Evolutionary conservation across 2,888 invertebrate species (phyloP).

Genomic region (Cataglyphis albicans): DNA sequence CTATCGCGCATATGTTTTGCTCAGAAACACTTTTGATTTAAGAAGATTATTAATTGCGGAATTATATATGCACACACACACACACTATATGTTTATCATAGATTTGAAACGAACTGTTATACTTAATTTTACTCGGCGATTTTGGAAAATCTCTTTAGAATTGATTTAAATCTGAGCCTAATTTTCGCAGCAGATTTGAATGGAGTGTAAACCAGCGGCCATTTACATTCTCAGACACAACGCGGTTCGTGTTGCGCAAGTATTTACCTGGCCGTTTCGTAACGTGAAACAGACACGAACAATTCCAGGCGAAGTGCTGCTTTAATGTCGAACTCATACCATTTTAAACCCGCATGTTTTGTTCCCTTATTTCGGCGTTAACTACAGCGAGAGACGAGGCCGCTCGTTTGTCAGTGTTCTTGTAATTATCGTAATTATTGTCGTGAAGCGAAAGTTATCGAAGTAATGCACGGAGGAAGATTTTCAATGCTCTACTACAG

Average conservation of each 20-base stretch:
- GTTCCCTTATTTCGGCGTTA: slow-evolving; percentile 67
- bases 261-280: slow-evolving; percentile 74
- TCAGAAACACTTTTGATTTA: not conserved
- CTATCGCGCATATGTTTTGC: not conserved
- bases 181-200: slow-evolving; percentile 48
- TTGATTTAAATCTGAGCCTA: slow-evolving; percentile 59
- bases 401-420: slow-evolving; percentile 42
- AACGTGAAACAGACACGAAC: slow-evolving; percentile 60
- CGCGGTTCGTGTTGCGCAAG: slow-evolving; percentile 73
- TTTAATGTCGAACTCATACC: slow-evolving; percentile 60
- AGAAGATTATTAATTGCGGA: slow-evolving; percentile 29
- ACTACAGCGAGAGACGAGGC: slow-evolving; percentile 57
- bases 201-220: slow-evolving; percentile 62
- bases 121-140: slow-evolving; percentile 22
- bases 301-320: slow-evolving; percentile 67
- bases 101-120: not conserved
- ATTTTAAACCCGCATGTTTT: slow-evolving; percentile 61
- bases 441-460: slow-evolving; percentile 38
- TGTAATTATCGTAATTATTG: slow-evolving; percentile 54
- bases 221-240: slow-evolving; percentile 70
- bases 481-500: slow-evolving; percentile 14
- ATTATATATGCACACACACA: not conserved
- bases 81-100: slow-evolving; percentile 7
- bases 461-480: slow-evolving; percentile 30
- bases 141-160: slow-evolving; percentile 57